Evolutionary conservation across 2,888 invertebrate species (phyloP).

Genomic region (Epinotia bilunana): DNA sequence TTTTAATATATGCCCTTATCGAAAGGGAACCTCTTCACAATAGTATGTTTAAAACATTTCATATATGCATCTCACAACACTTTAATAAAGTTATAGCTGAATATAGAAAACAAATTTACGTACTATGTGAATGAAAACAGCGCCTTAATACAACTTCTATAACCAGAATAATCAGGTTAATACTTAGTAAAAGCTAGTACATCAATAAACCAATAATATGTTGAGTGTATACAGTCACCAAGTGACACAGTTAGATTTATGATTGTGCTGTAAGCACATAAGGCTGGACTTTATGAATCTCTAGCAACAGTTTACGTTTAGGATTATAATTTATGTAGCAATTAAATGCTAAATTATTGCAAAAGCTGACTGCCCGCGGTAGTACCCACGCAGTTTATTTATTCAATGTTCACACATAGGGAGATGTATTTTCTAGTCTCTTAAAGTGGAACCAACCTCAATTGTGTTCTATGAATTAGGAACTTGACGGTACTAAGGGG

Average conservation of each 20-base stretch:
- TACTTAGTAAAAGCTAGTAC: background rate
- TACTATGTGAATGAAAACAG: background rate
- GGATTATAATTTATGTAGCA: slow-evolving; percentile 28
- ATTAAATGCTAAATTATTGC: slow-evolving; percentile 36
- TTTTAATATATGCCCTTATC: too few species aligned
- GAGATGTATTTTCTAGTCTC: background rate
- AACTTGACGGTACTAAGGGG: background rate
- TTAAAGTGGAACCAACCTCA: slow-evolving; percentile 5
- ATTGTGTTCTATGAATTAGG: background rate
- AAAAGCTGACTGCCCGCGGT: slow-evolving; percentile 14
- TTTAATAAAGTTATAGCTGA: background rate
- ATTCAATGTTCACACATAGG: background rate
- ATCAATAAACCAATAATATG: slow-evolving; percentile 14
- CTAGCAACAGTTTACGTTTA: slow-evolving; percentile 20
- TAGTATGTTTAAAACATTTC: too few species aligned
- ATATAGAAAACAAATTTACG: background rate
- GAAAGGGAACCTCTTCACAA: too few species aligned
- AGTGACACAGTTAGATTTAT: slow-evolving; percentile 15
- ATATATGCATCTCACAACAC: background rate
- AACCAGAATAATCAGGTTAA: background rate
- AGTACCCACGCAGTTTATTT: slow-evolving; percentile 16
- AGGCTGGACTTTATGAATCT: slow-evolving; percentile 15
- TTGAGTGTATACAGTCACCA: slow-evolving; percentile 14
- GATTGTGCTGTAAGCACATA: background rate
- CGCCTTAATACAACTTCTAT: background rate